Evolutionary conservation across 2,888 invertebrate genomes (phyloP).

Genomic region (Pachydiplax longipennis): DNA sequence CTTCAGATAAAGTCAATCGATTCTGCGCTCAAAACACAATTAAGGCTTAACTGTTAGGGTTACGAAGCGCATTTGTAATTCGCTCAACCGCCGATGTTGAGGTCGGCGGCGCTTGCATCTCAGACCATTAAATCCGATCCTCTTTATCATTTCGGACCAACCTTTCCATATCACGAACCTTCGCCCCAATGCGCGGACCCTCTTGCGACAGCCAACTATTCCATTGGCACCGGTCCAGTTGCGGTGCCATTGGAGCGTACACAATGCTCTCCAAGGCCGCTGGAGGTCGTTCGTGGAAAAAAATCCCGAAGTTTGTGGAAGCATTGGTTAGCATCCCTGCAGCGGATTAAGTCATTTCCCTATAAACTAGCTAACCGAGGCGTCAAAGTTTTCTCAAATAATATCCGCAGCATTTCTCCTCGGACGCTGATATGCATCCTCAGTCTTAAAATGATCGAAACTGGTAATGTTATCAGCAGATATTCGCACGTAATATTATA

Average conservation of each 20-base stretch:
- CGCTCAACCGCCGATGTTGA: not conserved
- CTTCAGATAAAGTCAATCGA: not conserved
- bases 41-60: not conserved
- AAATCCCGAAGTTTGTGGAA: not conserved
- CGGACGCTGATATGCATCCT: too few relatives aligned
- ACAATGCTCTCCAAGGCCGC: not conserved
- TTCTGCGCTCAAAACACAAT: not conserved
- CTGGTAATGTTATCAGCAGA: too few relatives aligned
- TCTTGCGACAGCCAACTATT: not conserved
- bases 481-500: too few relatives aligned
- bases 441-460: too few relatives aligned
- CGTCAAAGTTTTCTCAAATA: too few relatives aligned
- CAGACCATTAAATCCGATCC: not conserved
- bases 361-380: too few relatives aligned
- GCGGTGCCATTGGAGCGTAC: not conserved
- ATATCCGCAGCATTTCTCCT: too few relatives aligned
- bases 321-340: not conserved
- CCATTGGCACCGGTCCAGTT: not conserved
- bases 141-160: not conserved
- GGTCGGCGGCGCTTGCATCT: not conserved
- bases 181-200: not conserved
- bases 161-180: not conserved
- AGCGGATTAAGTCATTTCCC: not conserved
- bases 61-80: not conserved
- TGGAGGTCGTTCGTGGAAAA: not conserved